A percentile compares a stretch with the other conserved stretches of the same genome.
phyloP scores from a whole-genome alignment of 2,113 vertebrate species.

The Hiodon alosoides region DNA sequence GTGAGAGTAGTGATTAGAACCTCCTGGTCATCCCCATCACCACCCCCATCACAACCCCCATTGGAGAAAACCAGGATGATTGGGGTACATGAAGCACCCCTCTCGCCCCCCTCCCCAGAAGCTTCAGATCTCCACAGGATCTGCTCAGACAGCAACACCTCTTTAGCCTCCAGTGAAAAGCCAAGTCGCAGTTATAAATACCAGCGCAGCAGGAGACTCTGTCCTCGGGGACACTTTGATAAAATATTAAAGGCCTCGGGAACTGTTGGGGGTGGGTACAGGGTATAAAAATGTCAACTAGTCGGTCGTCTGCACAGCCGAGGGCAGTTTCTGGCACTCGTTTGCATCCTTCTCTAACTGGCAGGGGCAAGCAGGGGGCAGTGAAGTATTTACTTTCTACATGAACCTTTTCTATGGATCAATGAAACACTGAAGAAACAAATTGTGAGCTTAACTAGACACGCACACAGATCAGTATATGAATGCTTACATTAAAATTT shows the following conservation, averaged over 20 bases:
- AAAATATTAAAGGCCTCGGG: conserved; percentile 38
- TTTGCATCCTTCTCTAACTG: no score
- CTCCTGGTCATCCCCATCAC: no score
- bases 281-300: background rate
- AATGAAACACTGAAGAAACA: no score
- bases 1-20: background rate
- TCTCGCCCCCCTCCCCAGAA: background rate
- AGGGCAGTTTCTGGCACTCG: no score
- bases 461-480: no score
- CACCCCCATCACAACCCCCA: no score
- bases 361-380: background rate
- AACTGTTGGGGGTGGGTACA: conserved; percentile 6
- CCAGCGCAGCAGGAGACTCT: conserved; percentile 25
- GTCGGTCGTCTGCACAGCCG: background rate
- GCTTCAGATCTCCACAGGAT: background rate
- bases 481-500: no score
- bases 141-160: background rate
- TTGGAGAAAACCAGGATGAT: background rate
- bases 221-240: conserved; percentile 34
- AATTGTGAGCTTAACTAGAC: no score
- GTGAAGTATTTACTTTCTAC: background rate
- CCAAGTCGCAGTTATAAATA: conserved; percentile 29
- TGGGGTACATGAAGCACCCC: background rate
- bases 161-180: conserved; percentile 11
- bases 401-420: no score